phyloP scores from a whole-genome alignment of 2,797 vertebrate species.

The Nyctibius grandis region DNA sequence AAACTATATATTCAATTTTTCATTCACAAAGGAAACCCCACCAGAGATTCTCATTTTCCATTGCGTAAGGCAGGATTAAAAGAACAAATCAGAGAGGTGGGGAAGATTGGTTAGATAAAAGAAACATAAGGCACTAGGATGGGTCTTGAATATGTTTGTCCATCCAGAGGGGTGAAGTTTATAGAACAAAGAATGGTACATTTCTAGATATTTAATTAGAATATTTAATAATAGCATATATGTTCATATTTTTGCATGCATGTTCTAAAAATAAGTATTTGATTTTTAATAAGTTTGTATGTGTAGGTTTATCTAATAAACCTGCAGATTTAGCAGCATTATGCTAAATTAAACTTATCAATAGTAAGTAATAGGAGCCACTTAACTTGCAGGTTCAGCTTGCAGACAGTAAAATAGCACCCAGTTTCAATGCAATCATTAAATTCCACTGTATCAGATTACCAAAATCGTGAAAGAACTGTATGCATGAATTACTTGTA shows the following conservation, averaged over 20 bases:
- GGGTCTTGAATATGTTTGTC: background rate
- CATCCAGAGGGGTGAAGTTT: background rate
- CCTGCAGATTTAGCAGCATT: background rate
- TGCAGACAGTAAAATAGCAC: background rate
- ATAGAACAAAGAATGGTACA: background rate
- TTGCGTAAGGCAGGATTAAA: background rate
- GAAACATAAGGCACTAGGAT: background rate
- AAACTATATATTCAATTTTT: background rate
- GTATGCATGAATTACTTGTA: background rate
- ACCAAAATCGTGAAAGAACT: background rate
- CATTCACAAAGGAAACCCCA: background rate
- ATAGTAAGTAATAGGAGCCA: background rate
- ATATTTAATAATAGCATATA: background rate
- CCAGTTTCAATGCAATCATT: background rate
- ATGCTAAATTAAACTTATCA: background rate
- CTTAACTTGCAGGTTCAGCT: background rate
- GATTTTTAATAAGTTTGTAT: conserved; percentile 1
- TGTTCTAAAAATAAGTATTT: background rate
- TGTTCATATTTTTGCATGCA: background rate
- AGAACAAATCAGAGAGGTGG: background rate
- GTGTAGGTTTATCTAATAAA: background rate
- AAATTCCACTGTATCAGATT: background rate
- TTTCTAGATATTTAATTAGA: background rate
- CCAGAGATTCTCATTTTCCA: background rate
- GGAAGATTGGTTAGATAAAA: background rate